Evolutionary conservation across 2,113 vertebrate genomes (phyloP).

Genomic region (Mormoops blainvillei): DNA sequence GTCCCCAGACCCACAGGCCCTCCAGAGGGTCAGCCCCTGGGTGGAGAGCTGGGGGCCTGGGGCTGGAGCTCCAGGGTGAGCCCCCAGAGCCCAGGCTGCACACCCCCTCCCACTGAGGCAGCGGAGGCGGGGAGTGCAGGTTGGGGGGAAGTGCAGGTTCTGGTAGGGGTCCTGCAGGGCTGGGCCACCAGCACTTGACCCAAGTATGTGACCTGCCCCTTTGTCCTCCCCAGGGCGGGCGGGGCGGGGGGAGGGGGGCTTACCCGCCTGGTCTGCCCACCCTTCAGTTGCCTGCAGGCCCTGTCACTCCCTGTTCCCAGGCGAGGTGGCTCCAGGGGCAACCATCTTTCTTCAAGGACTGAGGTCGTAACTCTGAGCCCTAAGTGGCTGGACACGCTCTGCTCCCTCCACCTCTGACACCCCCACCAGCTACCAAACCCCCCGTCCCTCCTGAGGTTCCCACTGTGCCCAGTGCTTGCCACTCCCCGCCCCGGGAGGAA

Average conservation of each 20-base stretch:
- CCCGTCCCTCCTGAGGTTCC: neutral
- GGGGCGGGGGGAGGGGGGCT: fast-evolving
- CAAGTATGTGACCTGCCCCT: neutral
- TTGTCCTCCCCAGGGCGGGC: fast-evolving
- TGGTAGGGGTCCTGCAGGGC: no score
- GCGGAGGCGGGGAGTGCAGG: neutral
- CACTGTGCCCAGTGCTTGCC: no score
- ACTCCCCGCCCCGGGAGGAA: fast-evolving
- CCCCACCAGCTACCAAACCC: neutral
- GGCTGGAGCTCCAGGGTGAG: neutral
- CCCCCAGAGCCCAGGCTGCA: neutral
- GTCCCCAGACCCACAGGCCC: neutral
- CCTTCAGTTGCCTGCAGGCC: neutral
- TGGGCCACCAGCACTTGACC: neutral
- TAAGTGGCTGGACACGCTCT: fast-evolving
- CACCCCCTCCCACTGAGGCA: neutral
- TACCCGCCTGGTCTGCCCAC: fast-evolving
- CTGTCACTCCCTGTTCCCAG: neutral
- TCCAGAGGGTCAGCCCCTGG: neutral
- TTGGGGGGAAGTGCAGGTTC: no score
- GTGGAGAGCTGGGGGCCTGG: fast-evolving
- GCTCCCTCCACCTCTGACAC: neutral
- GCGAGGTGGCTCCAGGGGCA: neutral
- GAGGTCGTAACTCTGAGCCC: neutral
- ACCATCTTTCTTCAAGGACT: neutral